Evolutionary conservation across 2,888 invertebrate species (phyloP).

Genomic region (Drosophila suboccidentalis): DNA sequence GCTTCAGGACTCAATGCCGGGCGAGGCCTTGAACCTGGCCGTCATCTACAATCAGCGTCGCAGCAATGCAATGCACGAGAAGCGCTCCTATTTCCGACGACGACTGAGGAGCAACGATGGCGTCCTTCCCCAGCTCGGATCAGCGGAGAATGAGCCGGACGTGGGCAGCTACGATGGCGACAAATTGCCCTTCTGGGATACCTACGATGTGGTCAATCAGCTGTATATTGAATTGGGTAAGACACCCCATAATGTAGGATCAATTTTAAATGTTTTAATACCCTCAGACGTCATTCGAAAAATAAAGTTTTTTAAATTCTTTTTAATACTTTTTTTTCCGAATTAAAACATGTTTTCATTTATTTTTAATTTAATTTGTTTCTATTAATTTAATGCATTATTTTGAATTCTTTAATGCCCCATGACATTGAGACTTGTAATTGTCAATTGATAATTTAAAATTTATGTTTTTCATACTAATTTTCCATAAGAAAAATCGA

Average conservation of each 20-base stretch:
- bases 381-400: no score
- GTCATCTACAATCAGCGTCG: constrained; percentile 82
- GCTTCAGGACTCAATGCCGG: constrained; percentile 21
- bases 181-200: constrained; percentile 92
- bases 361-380: no score
- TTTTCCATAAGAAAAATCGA: no score
- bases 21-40: constrained; percentile 77
- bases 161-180: constrained; percentile 67
- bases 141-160: constrained; percentile 53
- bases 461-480: no score
- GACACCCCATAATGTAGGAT: constrained; percentile 47
- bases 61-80: constrained; percentile 81
- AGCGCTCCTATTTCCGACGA: constrained; percentile 71
- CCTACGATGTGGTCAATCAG: constrained; percentile 96
- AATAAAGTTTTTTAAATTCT: no score
- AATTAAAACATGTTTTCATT: not conserved
- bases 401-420: no score
- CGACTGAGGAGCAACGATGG: constrained; percentile 77
- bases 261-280: no score
- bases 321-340: no score
- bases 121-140: constrained; percentile 41
- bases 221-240: constrained; percentile 93
- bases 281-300: no score
- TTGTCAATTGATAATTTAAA: not conserved
- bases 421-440: no score